These are phyloP conservation scores for human (Homo sapiens) DNA, from an alignment of 2,113 vertebrate genomes.

Conservation along the genomic window DNA sequence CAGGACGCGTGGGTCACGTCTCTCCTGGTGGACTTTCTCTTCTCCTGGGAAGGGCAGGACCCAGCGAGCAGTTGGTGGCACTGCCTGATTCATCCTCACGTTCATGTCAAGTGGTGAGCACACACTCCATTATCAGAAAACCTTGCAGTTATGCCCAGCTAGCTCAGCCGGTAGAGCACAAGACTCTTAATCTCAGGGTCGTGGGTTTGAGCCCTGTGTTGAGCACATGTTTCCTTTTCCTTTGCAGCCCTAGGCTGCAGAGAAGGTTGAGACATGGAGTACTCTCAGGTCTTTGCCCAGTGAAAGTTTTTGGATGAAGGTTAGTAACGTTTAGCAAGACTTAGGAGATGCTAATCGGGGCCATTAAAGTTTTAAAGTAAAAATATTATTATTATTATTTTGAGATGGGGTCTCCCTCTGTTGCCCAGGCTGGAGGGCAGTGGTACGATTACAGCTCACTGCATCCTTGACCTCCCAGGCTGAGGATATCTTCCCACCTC, in stretches of 20 bases:
- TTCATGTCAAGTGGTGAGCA: background rate
- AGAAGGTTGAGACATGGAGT: background rate
- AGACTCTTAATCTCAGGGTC: conserved; percentile 91
- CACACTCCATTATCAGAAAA: too few species aligned
- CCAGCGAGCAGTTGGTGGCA: fast-evolving
- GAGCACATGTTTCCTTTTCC: fast-evolving
- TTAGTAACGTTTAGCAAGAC: background rate
- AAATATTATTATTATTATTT: too few species aligned
- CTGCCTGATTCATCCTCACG: background rate
- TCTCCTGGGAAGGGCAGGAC: background rate
- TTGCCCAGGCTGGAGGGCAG: too few species aligned
- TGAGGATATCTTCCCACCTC: too few species aligned
- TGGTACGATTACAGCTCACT: too few species aligned
- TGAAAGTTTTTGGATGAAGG: background rate
- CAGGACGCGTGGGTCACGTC: background rate
- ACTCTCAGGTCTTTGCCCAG: background rate
- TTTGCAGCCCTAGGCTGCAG: too few species aligned
- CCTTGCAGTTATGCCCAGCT: conserved; percentile 60
- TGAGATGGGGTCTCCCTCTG: too few species aligned
- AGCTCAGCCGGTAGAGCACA: conserved; percentile 96
- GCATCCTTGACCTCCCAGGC: too few species aligned
- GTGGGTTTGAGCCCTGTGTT: background rate
- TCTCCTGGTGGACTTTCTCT: fast-evolving
- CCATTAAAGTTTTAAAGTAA: too few species aligned
- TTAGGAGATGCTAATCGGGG: background rate